These are phyloP conservation scores for Crocodylus rhombifer DNA, from an alignment of 2,797 vertebrate genomes.

Conservation along the genomic window DNA sequence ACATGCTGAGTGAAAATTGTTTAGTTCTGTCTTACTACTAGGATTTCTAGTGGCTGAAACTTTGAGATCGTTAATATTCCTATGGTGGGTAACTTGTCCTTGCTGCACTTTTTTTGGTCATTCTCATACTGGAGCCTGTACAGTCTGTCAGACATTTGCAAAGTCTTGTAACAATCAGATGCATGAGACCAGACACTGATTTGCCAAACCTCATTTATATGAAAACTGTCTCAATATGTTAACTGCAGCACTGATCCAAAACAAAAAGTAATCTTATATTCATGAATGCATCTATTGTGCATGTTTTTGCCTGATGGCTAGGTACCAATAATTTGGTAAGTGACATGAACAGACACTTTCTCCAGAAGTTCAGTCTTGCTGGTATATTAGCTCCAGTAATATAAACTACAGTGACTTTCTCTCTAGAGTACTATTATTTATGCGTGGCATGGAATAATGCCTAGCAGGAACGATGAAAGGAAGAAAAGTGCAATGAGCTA, in stretches of 20 bases:
- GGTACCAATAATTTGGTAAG: constrained; percentile 49
- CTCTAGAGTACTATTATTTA: constrained; percentile 64
- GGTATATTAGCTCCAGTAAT: constrained; percentile 18
- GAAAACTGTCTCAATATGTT: constrained; percentile 61
- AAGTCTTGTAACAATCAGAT: constrained; percentile 33
- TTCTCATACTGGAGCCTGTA: background rate
- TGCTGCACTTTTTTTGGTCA: background rate
- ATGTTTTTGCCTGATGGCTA: constrained; percentile 37
- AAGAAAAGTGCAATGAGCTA: constrained; percentile 62
- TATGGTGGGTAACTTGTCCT: background rate
- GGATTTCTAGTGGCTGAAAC: constrained; percentile 6
- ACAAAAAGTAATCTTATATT: constrained; percentile 52
- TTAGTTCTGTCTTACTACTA: background rate
- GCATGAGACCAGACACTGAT: constrained; percentile 14
- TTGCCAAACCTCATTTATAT: constrained; percentile 49
- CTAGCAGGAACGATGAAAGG: constrained; percentile 62
- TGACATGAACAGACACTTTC: constrained; percentile 52
- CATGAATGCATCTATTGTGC: constrained; percentile 30
- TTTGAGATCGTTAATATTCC: constrained; percentile 2
- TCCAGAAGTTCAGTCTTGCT: constrained; percentile 60
- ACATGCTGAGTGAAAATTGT: background rate
- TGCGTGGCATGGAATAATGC: constrained; percentile 67
- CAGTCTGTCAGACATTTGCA: background rate
- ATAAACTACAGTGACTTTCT: constrained; percentile 40
- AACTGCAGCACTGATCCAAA: constrained; percentile 42